Conservation (phyloP, 2,113 vertebrate genomes). For the Spizaetus ornatus region DNA sequence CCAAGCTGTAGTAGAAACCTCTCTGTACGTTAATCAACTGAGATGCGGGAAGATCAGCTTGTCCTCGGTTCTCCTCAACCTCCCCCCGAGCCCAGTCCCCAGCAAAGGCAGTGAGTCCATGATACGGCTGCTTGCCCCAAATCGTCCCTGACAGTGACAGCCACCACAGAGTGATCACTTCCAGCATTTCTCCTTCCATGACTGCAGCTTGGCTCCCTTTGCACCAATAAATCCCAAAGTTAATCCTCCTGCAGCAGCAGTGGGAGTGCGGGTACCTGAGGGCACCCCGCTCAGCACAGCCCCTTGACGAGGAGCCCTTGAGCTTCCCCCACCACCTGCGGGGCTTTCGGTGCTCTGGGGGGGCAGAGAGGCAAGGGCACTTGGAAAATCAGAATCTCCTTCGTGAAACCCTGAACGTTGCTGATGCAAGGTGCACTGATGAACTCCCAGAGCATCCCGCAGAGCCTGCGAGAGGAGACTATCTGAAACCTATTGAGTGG, state of each 20-base stretch:
- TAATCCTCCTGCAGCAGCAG: not conserved
- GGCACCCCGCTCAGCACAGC: accelerated
- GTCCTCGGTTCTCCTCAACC: not conserved
- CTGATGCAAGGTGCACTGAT: not conserved
- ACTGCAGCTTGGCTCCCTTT: not conserved
- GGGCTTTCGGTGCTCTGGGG: not conserved
- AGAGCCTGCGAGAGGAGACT: not conserved
- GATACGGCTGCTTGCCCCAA: not conserved
- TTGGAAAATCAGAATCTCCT: not conserved
- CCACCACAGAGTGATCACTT: accelerated
- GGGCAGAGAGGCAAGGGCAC: accelerated
- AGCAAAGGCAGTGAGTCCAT: accelerated
- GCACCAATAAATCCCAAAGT: not conserved
- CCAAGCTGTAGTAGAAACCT: not conserved
- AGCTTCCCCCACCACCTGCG: accelerated
- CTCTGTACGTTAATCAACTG: not conserved
- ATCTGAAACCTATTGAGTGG: conserved; percentile 10
- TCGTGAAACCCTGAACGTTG: not conserved
- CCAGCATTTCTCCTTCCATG: not conserved
- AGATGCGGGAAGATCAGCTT: not conserved
- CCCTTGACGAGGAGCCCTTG: not conserved
- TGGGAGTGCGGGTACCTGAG: accelerated
- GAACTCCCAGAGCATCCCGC: not conserved
- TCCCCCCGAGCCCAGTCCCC: not conserved
- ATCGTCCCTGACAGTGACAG: not conserved